These are phyloP conservation scores for Thrips palmi DNA, from an alignment of 1,140 invertebrate species.

Conservation along the genomic window DNA sequence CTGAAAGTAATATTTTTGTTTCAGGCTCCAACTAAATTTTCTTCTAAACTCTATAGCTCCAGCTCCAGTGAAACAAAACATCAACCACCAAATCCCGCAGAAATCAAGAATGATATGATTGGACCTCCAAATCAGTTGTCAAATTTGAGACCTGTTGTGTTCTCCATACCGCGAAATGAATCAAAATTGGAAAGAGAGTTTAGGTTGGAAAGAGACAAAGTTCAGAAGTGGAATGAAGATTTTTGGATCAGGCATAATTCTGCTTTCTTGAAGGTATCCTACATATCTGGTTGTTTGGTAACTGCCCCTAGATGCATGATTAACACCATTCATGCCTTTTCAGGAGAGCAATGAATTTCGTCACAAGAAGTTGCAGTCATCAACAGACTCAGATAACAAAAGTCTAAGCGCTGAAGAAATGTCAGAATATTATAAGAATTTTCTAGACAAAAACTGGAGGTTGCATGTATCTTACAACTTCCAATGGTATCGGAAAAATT, in stretches of 20 bases:
- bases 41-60: too few species aligned
- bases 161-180: conserved; percentile 40
- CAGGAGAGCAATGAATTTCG: conserved; percentile 47
- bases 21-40: too few species aligned
- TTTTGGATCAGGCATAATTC: conserved; percentile 66
- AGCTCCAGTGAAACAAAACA: too few species aligned
- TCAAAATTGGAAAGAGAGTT: conserved; percentile 40
- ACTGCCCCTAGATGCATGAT: not conserved
- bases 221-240: conserved; percentile 60
- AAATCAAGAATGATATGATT: conserved; percentile 27
- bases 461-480: conserved; percentile 49
- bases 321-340: conserved; percentile 17
- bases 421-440: conserved; percentile 68
- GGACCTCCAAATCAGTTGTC: conserved; percentile 63
- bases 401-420: conserved; percentile 47
- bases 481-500: conserved; percentile 45
- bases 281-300: not conserved
- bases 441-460: conserved; percentile 58
- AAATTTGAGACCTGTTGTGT: conserved; percentile 51
- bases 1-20: too few species aligned
- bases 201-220: conserved; percentile 37
- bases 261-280: conserved; percentile 36
- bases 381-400: conserved; percentile 22
- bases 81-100: too few species aligned
- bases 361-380: conserved; percentile 27